Conservation (phyloP, 2,797 vertebrate genomes). For the Chelon labrosus region DNA sequence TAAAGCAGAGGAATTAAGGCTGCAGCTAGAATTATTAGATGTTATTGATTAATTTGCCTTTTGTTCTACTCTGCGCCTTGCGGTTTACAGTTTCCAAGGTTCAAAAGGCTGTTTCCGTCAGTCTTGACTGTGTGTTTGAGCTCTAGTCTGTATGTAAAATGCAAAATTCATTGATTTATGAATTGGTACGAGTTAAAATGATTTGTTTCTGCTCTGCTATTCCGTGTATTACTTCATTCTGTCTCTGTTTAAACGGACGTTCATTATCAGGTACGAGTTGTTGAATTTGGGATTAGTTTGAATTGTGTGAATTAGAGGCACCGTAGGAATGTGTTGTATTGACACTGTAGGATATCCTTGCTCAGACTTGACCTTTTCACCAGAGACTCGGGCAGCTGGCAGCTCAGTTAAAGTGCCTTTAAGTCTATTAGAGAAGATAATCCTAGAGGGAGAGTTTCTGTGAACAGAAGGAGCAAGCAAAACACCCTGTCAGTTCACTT, state of each 20-base stretch:
- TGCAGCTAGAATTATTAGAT: not conserved
- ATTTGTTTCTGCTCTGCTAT: not conserved
- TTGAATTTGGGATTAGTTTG: not conserved
- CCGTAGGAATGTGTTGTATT: constrained; percentile 56
- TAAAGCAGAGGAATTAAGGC: not conserved
- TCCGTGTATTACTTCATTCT: not conserved
- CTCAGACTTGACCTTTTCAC: constrained; percentile 66
- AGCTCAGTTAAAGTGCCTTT: constrained; percentile 83
- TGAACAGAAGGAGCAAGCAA: constrained; percentile 60
- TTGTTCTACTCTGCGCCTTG: too few relatives aligned
- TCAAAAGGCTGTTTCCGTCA: not conserved
- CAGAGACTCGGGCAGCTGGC: constrained; percentile 77
- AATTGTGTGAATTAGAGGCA: constrained; percentile 22
- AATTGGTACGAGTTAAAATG: not conserved
- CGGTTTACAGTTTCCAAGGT: too few relatives aligned
- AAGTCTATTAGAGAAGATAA: constrained; percentile 84
- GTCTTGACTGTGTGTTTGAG: not conserved
- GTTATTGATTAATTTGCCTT: too few relatives aligned
- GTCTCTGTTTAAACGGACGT: not conserved
- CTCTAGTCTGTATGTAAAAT: not conserved
- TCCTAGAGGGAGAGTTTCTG: constrained; percentile 72
- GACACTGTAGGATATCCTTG: constrained; percentile 61
- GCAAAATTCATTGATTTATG: not conserved
- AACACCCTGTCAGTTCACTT: constrained; percentile 67
- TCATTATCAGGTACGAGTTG: not conserved